phyloP scores from a whole-genome alignment of 2,797 vertebrate species.

The Mico argentatus region DNA sequence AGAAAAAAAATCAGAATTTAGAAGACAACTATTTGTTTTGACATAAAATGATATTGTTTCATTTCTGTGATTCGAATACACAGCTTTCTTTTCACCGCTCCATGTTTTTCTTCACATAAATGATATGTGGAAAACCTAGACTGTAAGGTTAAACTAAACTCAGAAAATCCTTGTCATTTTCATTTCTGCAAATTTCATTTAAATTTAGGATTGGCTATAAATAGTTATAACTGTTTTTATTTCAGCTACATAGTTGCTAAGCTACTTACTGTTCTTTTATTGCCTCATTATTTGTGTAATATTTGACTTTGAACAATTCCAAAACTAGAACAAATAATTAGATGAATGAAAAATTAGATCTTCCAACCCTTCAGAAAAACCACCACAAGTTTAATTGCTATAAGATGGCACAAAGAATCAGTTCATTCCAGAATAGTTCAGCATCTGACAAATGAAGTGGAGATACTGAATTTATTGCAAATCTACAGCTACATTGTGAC shows the following conservation, averaged over 20 bases:
- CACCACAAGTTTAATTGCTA: conserved; percentile 79
- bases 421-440: conserved; percentile 80
- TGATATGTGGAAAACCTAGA: conserved; percentile 50
- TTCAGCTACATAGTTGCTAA: conserved; percentile 61
- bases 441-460: conserved; percentile 79
- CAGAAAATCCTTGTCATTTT: conserved; percentile 65
- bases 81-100: not conserved
- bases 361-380: conserved; percentile 76
- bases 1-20: not conserved
- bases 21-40: not conserved
- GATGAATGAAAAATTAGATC: conserved; percentile 81
- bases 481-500: conserved; percentile 78
- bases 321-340: conserved; percentile 81
- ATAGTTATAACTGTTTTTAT: conserved; percentile 60
- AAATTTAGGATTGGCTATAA: conserved; percentile 65
- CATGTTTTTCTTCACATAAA: conserved; percentile 35
- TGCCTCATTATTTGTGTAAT: conserved; percentile 67
- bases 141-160: conserved; percentile 67
- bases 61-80: not conserved
- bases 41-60: conserved; percentile 10
- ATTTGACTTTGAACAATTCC: conserved; percentile 73
- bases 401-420: conserved; percentile 71
- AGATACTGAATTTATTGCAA: conserved; percentile 78
- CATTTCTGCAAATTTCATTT: conserved; percentile 73
- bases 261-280: conserved; percentile 75